A percentile compares a stretch with the other conserved stretches of the same genome.
These are phyloP conservation scores for Basileuterus tristriatus DNA, from an alignment of 2,797 vertebrate genomes.

Conservation along the genomic window DNA sequence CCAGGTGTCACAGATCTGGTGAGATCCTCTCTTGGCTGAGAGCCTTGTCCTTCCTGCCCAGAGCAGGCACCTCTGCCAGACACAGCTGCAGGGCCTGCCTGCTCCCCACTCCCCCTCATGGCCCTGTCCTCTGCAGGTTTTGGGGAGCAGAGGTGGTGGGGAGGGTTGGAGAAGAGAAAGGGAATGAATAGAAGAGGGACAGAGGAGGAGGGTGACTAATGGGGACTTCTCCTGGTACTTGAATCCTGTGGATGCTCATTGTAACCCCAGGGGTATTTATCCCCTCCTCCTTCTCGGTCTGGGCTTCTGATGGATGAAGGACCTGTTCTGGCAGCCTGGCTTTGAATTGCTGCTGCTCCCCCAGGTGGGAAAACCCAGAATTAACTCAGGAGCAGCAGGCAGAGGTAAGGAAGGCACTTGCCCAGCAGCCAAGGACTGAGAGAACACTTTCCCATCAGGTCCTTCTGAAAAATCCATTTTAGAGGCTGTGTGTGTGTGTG, in stretches of 20 bases:
- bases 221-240: not conserved
- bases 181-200: not conserved
- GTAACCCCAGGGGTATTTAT: not conserved
- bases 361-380: conserved; percentile 60
- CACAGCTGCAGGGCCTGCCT: not conserved
- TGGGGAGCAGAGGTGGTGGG: accelerated
- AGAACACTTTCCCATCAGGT: not conserved
- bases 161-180: not conserved
- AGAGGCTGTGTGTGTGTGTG: too few species aligned
- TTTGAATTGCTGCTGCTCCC: conserved; percentile 49
- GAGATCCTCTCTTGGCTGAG: not conserved
- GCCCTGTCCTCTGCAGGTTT: not conserved
- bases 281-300: not conserved
- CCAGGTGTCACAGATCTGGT: not conserved
- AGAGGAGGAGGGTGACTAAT: not conserved
- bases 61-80: not conserved
- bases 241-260: not conserved
- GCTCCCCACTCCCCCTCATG: not conserved
- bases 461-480: not conserved
- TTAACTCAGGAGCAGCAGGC: not conserved
- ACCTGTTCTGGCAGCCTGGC: not conserved
- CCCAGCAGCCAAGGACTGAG: not conserved
- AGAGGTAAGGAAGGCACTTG: not conserved
- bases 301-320: not conserved
- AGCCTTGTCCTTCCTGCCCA: not conserved